Conservation (phyloP, 2,797 vertebrate genomes). For the Capromys pilorides region DNA sequence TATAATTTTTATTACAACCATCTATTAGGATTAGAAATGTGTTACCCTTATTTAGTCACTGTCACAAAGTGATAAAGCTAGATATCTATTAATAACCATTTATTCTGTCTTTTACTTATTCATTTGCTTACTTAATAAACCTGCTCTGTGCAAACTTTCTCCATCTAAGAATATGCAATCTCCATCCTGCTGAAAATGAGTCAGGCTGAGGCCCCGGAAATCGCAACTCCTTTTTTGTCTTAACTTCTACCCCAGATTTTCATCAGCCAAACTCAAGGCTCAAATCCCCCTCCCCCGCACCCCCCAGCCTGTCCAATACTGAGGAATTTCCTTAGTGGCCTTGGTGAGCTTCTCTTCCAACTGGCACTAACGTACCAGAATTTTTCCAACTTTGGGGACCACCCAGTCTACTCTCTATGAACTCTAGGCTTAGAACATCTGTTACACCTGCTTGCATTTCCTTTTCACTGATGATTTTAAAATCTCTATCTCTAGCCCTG, state of each 20-base stretch:
- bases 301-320: neutral
- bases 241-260: neutral
- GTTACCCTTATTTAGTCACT: constrained; percentile 19
- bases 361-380: neutral
- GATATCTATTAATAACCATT: constrained; percentile 28
- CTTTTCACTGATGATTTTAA: neutral
- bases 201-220: neutral
- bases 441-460: neutral
- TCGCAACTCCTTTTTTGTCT: neutral
- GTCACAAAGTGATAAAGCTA: neutral
- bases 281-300: neutral
- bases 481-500: neutral
- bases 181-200: neutral
- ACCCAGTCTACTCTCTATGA: neutral
- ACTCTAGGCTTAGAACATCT: neutral
- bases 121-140: neutral
- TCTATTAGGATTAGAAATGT: constrained; percentile 25
- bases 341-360: neutral
- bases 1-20: constrained; percentile 57
- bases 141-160: neutral
- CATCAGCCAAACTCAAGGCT: neutral
- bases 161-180: neutral
- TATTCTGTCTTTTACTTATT: constrained; percentile 3
- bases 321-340: neutral
- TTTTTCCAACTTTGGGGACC: neutral